These are phyloP conservation scores for Microctonus aethiopoides DNA, from an alignment of 2,888 invertebrate species.

Conservation along the genomic window DNA sequence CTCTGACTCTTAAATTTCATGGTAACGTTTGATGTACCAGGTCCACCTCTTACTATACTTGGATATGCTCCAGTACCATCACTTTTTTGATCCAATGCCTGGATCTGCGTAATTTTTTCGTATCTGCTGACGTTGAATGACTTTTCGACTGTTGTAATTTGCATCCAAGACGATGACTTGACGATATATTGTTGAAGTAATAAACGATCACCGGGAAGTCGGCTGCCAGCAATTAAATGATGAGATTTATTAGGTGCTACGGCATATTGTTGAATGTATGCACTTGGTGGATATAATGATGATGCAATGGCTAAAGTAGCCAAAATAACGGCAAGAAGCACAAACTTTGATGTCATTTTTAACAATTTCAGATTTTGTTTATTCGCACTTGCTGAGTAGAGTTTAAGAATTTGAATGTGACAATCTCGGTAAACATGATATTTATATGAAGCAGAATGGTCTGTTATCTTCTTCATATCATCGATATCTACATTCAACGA, in stretches of 20 bases:
- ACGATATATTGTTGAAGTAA: constrained; percentile 39
- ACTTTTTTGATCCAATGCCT: constrained; percentile 60
- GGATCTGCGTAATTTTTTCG: constrained; percentile 58
- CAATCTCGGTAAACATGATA: constrained; percentile 36
- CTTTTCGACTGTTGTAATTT: constrained; percentile 47
- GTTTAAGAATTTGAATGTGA: constrained; percentile 12
- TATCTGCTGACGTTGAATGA: constrained; percentile 43
- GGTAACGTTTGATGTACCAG: constrained; percentile 53
- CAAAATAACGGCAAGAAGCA: constrained; percentile 3
- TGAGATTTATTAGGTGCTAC: constrained; percentile 25
- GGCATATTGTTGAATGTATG: background rate
- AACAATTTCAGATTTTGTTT: background rate
- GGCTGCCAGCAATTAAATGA: constrained; percentile 38
- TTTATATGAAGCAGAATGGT: background rate
- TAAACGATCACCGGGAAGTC: constrained; percentile 35
- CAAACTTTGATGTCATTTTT: constrained; percentile 20
- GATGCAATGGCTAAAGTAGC: constrained; percentile 20
- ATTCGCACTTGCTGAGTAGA: background rate
- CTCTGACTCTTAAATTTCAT: constrained; percentile 65
- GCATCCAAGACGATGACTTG: constrained; percentile 48
- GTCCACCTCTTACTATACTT: constrained; percentile 61
- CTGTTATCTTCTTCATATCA: background rate
- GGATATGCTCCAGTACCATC: constrained; percentile 65
- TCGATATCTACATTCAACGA: background rate
- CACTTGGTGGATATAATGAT: background rate